phyloP scores from a whole-genome alignment of 2,888 invertebrate species.

The Amphipyra berbera region DNA sequence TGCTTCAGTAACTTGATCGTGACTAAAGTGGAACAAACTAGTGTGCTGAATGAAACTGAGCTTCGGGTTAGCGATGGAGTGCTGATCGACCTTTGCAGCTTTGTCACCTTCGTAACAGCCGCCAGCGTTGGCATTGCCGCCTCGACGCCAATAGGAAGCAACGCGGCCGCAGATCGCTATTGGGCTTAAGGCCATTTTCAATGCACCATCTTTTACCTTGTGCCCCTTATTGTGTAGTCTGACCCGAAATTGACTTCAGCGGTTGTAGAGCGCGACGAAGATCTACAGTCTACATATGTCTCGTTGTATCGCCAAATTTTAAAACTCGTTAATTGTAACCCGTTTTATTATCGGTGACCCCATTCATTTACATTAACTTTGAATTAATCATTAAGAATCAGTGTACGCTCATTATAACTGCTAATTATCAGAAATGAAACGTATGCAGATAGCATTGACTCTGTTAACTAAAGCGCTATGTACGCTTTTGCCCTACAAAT shows the following conservation, averaged over 20 bases:
- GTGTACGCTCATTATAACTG: conserved; percentile 5
- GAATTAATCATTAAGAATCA: conserved; percentile 12
- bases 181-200: conserved; percentile 89
- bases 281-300: conserved; percentile 58
- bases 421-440: conserved; percentile 32
- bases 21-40: conserved; percentile 39
- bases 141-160: conserved; percentile 89
- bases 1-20: conserved; percentile 45
- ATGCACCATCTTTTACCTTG: conserved; percentile 90
- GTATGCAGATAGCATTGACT: conserved; percentile 43
- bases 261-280: conserved; percentile 66
- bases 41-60: conserved; percentile 47
- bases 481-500: conserved; percentile 56
- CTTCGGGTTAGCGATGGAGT: conserved; percentile 66
- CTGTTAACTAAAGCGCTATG: conserved; percentile 34
- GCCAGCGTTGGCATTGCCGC: conserved; percentile 85
- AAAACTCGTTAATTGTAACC: conserved; percentile 14
- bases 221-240: conserved; percentile 85
- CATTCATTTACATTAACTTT: conserved; percentile 21
- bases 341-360: conserved; percentile 24
- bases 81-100: conserved; percentile 82
- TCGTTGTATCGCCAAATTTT: conserved; percentile 35
- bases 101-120: conserved; percentile 84
- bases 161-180: conserved; percentile 86
- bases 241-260: conserved; percentile 80